Conservation (phyloP, 1,140 invertebrate genomes). For the Polypedilum pembai region DNA sequence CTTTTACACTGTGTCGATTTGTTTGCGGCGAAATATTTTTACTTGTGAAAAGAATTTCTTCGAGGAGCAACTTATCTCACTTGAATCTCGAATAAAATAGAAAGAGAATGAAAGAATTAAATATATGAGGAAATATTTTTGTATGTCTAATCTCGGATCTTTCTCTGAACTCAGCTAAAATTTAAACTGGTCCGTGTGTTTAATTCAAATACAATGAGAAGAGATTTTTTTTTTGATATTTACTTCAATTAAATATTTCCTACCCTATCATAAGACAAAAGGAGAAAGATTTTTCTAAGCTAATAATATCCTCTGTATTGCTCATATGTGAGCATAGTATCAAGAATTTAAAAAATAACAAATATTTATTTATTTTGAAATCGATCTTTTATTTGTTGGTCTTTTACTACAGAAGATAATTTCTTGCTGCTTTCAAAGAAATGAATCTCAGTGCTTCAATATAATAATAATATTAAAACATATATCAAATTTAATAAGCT, state of each 20-base stretch:
- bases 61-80: background rate
- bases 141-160: slow-evolving; percentile 20
- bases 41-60: background rate
- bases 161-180: background rate
- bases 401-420: no score
- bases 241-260: background rate
- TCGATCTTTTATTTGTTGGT: no score
- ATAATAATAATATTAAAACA: no score
- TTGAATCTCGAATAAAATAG: background rate
- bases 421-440: no score
- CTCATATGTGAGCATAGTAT: background rate
- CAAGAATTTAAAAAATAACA: background rate
- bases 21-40: background rate
- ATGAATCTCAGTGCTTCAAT: no score
- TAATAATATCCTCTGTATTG: background rate
- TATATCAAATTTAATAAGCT: no score
- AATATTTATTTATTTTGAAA: background rate
- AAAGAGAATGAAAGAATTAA: background rate
- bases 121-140: background rate
- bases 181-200: background rate
- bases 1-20: background rate
- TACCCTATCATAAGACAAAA: background rate
- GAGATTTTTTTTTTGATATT: background rate
- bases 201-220: background rate
- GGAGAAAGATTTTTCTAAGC: background rate